Conservation (phyloP, 2,113 vertebrate species). For the Lota lota region DNA sequence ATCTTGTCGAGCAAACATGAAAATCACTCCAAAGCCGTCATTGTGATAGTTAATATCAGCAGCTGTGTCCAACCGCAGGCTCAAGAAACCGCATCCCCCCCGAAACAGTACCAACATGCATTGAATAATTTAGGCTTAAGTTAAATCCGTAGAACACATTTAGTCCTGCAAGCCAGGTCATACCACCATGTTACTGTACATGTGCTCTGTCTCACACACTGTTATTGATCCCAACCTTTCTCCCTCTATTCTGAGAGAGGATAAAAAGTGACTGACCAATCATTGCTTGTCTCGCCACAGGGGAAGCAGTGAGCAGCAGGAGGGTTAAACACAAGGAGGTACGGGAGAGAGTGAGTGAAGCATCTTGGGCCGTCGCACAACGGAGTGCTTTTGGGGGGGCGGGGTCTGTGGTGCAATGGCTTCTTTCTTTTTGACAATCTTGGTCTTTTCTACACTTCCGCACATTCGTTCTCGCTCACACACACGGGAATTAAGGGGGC, state of each 20-base stretch:
- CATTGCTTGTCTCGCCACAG: slow-evolving; percentile 68
- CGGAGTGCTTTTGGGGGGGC: slow-evolving; percentile 7
- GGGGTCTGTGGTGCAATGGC: slow-evolving; percentile 36
- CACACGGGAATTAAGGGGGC: too few relatives aligned
- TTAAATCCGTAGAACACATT: neutral
- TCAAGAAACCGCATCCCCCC: too few relatives aligned
- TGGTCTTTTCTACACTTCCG: slow-evolving; percentile 15
- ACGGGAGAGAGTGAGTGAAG: slow-evolving; percentile 73
- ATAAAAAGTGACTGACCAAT: slow-evolving; percentile 14
- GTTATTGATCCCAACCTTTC: too few relatives aligned
- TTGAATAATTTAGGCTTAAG: too few relatives aligned
- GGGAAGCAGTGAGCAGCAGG: slow-evolving; percentile 45
- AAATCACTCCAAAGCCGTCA: too few relatives aligned
- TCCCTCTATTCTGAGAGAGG: too few relatives aligned
- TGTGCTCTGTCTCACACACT: too few relatives aligned
- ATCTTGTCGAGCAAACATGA: too few relatives aligned
- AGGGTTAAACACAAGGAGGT: slow-evolving; percentile 61
- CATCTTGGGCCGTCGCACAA: slow-evolving; percentile 39
- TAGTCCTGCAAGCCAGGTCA: neutral
- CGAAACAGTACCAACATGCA: too few relatives aligned
- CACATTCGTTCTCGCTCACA: neutral
- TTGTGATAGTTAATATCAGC: too few relatives aligned
- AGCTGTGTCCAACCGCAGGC: too few relatives aligned
- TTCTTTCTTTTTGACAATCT: slow-evolving; percentile 1
- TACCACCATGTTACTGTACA: neutral